Evolutionary conservation across 2,888 invertebrate genomes (phyloP).

Genomic region (Tortricodes alternella): DNA sequence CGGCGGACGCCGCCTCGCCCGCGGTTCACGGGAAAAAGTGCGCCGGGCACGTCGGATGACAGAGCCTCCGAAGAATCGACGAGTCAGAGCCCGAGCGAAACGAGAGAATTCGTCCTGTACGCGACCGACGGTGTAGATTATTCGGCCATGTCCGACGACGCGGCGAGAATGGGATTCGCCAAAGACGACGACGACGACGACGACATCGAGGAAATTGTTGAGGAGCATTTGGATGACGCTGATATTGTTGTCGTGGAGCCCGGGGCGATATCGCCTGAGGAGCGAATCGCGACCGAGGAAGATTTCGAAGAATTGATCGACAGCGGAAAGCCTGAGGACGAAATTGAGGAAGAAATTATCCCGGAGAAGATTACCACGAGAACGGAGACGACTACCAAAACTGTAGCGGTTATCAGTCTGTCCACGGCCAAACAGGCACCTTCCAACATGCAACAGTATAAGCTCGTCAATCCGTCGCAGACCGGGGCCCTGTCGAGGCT

Average conservation of each 20-base stretch:
- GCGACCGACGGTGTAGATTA: conserved; percentile 84
- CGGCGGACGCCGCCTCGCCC: conserved; percentile 83
- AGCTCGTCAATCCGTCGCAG: conserved; percentile 63
- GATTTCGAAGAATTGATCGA: conserved; percentile 86
- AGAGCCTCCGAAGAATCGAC: conserved; percentile 55
- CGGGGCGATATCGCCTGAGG: conserved; percentile 83
- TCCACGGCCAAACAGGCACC: conserved; percentile 70
- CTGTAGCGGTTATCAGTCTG: conserved; percentile 78
- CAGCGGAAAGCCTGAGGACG: conserved; percentile 83
- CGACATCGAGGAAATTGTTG: conserved; percentile 62
- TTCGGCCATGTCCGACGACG: conserved; percentile 80
- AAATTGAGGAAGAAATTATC: conserved; percentile 56
- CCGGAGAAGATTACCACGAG: conserved; percentile 70
- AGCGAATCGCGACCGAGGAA: conserved; percentile 85
- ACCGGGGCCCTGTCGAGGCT: conserved; percentile 59
- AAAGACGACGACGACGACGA: conserved; percentile 53
- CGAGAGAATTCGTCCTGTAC: conserved; percentile 85
- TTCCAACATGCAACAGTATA: conserved; percentile 71
- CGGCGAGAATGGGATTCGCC: conserved; percentile 55
- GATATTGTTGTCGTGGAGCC: conserved; percentile 85
- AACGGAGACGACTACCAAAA: conserved; percentile 78
- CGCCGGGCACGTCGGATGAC: conserved; percentile 41
- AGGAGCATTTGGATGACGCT: conserved; percentile 76
- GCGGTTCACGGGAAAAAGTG: conserved; percentile 58
- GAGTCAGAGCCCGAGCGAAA: conserved; percentile 82